Conservation (phyloP, 2,797 vertebrate genomes). For the Margarornis squamiger region DNA sequence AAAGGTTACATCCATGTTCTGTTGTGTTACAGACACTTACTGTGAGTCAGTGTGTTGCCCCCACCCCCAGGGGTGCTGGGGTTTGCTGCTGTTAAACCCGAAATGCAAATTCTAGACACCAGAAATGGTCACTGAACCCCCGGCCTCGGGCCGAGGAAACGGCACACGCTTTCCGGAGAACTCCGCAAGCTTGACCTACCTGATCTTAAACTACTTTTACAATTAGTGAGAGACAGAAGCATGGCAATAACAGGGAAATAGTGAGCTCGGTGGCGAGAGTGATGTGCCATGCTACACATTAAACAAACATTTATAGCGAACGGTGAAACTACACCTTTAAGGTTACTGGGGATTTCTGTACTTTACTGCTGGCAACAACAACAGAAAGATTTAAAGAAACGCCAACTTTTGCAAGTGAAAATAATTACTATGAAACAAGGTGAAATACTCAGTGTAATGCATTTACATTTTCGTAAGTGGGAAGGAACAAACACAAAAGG, state of each 20-base stretch:
- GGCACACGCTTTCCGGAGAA: accelerated
- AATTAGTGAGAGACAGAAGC: neutral
- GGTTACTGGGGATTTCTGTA: neutral
- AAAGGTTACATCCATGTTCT: neutral
- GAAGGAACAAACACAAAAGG: neutral
- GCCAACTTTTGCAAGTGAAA: slow-evolving; percentile 3
- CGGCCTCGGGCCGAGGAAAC: neutral
- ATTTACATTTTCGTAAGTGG: neutral
- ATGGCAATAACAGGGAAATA: neutral
- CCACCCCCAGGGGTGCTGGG: neutral
- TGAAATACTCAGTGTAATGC: neutral
- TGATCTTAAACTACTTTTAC: neutral
- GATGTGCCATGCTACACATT: slow-evolving; percentile 29
- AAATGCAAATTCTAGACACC: neutral
- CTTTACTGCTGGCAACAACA: neutral
- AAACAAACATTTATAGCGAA: slow-evolving; percentile 20
- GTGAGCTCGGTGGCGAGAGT: neutral
- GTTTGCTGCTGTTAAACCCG: neutral
- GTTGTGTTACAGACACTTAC: neutral
- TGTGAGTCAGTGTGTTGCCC: neutral
- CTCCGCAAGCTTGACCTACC: neutral
- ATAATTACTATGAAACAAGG: neutral
- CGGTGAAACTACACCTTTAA: neutral
- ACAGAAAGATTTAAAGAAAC: neutral
- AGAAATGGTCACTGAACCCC: neutral